phyloP scores from a whole-genome alignment of 2,797 vertebrate genomes.

The Sus cebifrons region DNA sequence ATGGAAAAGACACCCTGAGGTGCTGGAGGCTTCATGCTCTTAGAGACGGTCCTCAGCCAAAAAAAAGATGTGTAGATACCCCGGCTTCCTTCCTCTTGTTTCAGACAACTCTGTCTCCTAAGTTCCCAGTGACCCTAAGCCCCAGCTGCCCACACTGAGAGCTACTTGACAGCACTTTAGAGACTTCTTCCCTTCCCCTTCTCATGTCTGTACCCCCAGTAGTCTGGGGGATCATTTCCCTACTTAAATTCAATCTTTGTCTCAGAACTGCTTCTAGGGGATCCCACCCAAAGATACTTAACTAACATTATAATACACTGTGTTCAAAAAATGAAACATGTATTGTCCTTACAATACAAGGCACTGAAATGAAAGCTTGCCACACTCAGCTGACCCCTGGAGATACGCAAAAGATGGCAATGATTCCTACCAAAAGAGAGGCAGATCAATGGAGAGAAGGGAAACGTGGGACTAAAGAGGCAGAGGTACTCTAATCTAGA shows the following conservation, averaged over 20 bases:
- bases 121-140: neutral
- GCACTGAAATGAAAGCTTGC: neutral
- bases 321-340: constrained; percentile 28
- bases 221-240: neutral
- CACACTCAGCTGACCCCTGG: neutral
- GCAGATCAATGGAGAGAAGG: neutral
- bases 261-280: neutral
- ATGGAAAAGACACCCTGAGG: neutral
- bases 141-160: neutral
- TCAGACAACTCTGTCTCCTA: neutral
- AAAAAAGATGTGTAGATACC: neutral
- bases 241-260: neutral
- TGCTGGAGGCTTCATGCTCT: neutral
- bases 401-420: neutral
- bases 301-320: neutral
- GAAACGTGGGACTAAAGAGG: neutral
- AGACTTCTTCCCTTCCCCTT: neutral
- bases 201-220: neutral
- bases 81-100: neutral
- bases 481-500: neutral
- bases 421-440: neutral
- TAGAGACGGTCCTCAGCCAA: neutral
- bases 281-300: neutral
- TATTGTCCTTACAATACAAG: neutral
- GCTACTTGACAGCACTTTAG: neutral